Base-by-base conservation (phyloP, 2,113 vertebrate species). In the Lutjanus erythropterus region DNA sequence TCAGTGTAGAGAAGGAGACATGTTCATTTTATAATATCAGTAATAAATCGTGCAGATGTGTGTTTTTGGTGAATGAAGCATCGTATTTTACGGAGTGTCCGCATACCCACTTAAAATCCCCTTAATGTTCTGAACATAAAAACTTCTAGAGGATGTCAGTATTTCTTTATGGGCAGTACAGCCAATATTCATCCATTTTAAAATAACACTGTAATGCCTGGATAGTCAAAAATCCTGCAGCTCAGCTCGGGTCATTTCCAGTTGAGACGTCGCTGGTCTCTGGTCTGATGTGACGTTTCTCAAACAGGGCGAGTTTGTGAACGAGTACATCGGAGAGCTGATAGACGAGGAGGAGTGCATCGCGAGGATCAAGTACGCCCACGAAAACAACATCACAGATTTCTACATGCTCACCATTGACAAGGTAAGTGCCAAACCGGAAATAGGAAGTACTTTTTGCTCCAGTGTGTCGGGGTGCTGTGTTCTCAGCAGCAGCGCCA, bases 391-490 rank as follows among this genome's bases (percentile, higher is more conserved):
- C 92, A 97, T 99, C 90, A 97, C 95, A 0, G 95, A 99, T 91
- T 99, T 99, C 91, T 99, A 99, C 92, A 99, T 99, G 98, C 98
- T 99, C 71, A 99, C 98, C 39, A 98, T 99, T 29, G 97, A 99
- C 92, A 99, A 99, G 97, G 98, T 99, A 0, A 8, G 85, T 50
- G 12, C 1, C 35, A 0, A 1, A 5, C 19, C 0, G 2, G 7
- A 21, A 2, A 1, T 0, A 3, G 2, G 12, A 0, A 2, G 4
- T 7, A 0, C 5, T 11, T 14, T 27, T 12, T 31, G 89, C 90
- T 92, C 90, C 16, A 25, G 83, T 42, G 72, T 21, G 5, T 60
- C 59, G 0, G 23, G 65, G 64, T 3, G 47, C 87, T 64, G 91
- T n/a, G 35, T 82, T 12, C 31, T 56, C 37, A 0, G 53, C 84